Base-by-base conservation (phyloP, 2,113 vertebrate genomes). In the Turnix velox region DNA sequence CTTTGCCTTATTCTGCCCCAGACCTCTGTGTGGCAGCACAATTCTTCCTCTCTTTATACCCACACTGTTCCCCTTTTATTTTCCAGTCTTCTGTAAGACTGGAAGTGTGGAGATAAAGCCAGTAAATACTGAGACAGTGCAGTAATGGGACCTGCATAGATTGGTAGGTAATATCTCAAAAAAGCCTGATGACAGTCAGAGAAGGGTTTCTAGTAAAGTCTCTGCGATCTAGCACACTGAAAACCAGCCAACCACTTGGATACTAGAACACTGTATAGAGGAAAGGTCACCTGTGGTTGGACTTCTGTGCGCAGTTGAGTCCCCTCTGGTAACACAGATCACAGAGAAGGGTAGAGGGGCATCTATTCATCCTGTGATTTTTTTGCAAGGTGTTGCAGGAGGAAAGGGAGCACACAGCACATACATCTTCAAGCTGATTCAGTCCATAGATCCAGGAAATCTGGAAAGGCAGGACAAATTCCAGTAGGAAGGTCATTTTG, bases 401-500 rank as follows among this genome's bases (percentile, higher is more conserved):
- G 30, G 30, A 82, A 54, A 46, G 12, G 23, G 42, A 61, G 17
- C 0, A 7, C 35, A 27, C 6, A 39, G 42, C 37, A 31, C 83
- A 63, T 13, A 17, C 0, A 0, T 45, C 28, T 81, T 77, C 31
- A 72, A 66, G 16, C 33, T 86, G 40, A 57, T 80, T 62, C 49
- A 92, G 71, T 20, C 77, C 68, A 13, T 42, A 79, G 48, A 75
- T 57, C 37, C 33, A 48, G 75, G 59, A 72, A 33, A 33, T 91
- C 10, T 76, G 66, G 80, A 84, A 76, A 73, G 40, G 49, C 49
- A 73, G 35, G n/a, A 72, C 85, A 48, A 91, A 82, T 45, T 89
- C 48, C 61, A 23, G 23, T 19, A 75, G 67, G 62, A 68, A 7
- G 17, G 22, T n/a, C 12, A 35, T 82, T 81, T 45, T 84, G 81